Conservation (phyloP, 2,888 invertebrate genomes). For the Octodonta nipae region DNA sequence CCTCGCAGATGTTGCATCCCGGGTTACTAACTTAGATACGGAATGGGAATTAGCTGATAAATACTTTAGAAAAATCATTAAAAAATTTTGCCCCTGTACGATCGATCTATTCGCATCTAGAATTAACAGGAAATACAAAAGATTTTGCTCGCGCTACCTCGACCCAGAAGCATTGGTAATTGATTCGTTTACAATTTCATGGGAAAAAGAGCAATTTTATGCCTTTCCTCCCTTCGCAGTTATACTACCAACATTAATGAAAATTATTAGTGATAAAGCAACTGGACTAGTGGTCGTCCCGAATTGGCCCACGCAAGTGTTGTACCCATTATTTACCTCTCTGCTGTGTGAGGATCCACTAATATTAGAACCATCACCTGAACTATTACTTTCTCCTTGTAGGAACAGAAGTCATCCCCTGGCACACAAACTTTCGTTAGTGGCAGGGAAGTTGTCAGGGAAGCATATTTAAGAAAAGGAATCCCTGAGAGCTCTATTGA, state of each 20-base stretch:
- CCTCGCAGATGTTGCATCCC: constrained; percentile 10
- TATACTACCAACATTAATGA: constrained; percentile 3
- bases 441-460: constrained; percentile 18
- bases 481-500: constrained; percentile 11
- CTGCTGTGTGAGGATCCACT: not conserved
- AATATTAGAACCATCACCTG: not conserved
- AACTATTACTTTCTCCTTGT: constrained; percentile 5
- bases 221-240: constrained; percentile 14
- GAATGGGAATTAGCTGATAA: constrained; percentile 9
- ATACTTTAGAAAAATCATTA: constrained; percentile 5
- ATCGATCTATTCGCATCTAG: constrained; percentile 12
- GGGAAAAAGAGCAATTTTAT: constrained; percentile 10
- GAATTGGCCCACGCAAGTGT: constrained; percentile 5
- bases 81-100: constrained; percentile 5
- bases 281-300: constrained; percentile 4
- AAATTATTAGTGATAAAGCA: constrained; percentile 6
- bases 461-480: constrained; percentile 9
- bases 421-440: constrained; percentile 2
- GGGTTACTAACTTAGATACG: constrained; percentile 7
- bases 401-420: constrained; percentile 2
- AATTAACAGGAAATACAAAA: constrained; percentile 10
- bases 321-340: constrained; percentile 4
- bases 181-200: constrained; percentile 12
- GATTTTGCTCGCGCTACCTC: constrained; percentile 10
- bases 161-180: constrained; percentile 10